A percentile compares a stretch with the other conserved stretches of the same genome.
phyloP scores from a whole-genome alignment of 2,113 vertebrate species.

The Xiphorhynchus elegans region DNA sequence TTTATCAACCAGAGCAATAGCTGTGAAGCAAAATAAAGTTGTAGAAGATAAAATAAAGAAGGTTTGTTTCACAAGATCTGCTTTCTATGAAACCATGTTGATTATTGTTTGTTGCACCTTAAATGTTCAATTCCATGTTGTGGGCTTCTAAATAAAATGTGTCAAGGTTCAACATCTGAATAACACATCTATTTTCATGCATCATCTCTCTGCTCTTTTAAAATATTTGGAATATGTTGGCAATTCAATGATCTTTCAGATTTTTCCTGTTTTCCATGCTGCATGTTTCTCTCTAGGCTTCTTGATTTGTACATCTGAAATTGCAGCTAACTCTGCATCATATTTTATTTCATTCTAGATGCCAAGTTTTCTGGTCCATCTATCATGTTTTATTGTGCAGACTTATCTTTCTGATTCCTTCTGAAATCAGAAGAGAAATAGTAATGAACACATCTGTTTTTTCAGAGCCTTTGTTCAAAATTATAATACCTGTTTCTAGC shows the following conservation, averaged over 20 bases:
- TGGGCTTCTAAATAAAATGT: not conserved
- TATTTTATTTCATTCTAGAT: conserved; percentile 22
- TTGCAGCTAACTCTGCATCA: not conserved
- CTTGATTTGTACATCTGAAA: not conserved
- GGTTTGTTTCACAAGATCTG: not conserved
- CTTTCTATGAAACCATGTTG: not conserved
- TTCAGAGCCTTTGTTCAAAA: not conserved
- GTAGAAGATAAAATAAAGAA: not conserved
- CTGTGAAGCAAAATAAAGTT: not conserved
- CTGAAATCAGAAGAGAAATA: not conserved
- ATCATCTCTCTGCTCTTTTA: not conserved
- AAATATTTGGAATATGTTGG: not conserved
- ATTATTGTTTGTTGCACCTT: not conserved
- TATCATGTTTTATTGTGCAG: not conserved
- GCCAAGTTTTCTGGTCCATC: not conserved
- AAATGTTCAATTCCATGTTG: not conserved
- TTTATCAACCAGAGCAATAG: not conserved
- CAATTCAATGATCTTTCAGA: not conserved
- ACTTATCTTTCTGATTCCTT: conserved; percentile 1
- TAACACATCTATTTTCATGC: not conserved
- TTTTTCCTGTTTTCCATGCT: not conserved
- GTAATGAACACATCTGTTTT: not conserved
- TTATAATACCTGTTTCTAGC: not conserved
- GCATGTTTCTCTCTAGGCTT: not conserved
- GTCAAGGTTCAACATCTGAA: not conserved